Base-by-base conservation (phyloP, 2,888 invertebrate species). In the Leptopilina myrica region DNA sequence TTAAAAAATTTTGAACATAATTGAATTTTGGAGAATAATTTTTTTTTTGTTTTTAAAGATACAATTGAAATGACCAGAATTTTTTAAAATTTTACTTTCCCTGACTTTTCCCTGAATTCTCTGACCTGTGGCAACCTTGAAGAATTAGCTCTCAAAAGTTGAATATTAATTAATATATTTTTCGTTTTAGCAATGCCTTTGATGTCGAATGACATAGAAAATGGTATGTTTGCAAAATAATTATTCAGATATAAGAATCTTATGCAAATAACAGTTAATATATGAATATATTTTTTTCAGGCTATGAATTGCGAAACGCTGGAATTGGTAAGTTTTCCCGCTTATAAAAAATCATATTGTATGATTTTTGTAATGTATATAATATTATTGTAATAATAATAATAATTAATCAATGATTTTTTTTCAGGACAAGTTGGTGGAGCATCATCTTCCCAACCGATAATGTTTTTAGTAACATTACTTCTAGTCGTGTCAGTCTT, bases 401-500 rank as follows among this genome's bases (percentile, higher is more conserved):
- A 20, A 20, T 20, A 20, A 20, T 20, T 20, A 20, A 20, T 20
- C 20, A 20, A 43, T 43, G 8, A 43, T 77, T 33, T 79, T 79
- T 79, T 79, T 15, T 20, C 80, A 85, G 84, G 78, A 12, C 78
- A 73, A 75, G 77, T 56, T 20, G 33, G 69, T 20, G 33, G 76
- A 65, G 79, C 83, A 67, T 76, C 77, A 12, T 80, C 86, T 76
- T 77, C 79, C 59, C 84, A 76, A 62, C 81, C 85, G 76, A 78
- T 85, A 49, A 76, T 84, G 78, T 62, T 81, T 65, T 12, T 78
- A 53, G 76, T 85, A 81, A 78, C 85, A 66, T 82, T 87, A 76
- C 86, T 90, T 85, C 85, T 89, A 86, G 87, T 89, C 86, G 79
- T 88, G 80, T 87, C 86, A 62, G 76, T 84, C 85, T 77, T 87